Evolutionary conservation across 1,140 invertebrate species (phyloP).

Genomic region (Fopius arisanus): DNA sequence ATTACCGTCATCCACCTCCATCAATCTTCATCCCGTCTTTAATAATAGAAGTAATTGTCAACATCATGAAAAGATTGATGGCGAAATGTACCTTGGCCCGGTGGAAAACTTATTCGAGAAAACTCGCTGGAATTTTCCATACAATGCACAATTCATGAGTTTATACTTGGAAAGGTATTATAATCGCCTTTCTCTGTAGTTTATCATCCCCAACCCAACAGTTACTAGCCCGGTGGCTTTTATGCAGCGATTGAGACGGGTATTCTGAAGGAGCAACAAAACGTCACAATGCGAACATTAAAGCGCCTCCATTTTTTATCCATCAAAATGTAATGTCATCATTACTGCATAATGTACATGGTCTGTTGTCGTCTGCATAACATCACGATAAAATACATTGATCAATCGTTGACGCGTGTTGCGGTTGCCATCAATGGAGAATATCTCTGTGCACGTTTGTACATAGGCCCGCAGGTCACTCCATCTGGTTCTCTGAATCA

Average conservation of each 20-base stretch:
- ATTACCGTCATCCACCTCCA: slow-evolving; percentile 13
- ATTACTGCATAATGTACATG: neutral
- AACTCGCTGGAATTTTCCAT: neutral
- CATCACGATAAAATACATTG: neutral
- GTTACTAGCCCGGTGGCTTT: neutral
- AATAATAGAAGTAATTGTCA: slow-evolving; percentile 32
- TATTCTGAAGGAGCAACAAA: neutral
- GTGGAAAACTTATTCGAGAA: neutral
- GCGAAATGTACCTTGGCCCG: neutral
- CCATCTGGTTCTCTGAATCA: slow-evolving; percentile 5
- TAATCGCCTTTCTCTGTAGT: neutral
- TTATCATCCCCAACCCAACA: neutral
- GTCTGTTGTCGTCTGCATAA: neutral
- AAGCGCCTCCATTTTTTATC: neutral
- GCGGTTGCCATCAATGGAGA: neutral
- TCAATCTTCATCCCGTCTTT: slow-evolving; percentile 40
- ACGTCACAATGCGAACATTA: neutral
- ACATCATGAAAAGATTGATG: slow-evolving; percentile 34
- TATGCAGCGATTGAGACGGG: neutral
- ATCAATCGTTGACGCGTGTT: neutral
- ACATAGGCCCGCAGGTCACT: neutral
- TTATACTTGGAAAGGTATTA: slow-evolving; percentile 13
- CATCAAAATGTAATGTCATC: neutral
- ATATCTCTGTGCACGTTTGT: neutral
- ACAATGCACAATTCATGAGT: slow-evolving; percentile 25